Evolutionary conservation across 2,797 vertebrate genomes (phyloP).

Genomic region (Gadopsis marmoratus): DNA sequence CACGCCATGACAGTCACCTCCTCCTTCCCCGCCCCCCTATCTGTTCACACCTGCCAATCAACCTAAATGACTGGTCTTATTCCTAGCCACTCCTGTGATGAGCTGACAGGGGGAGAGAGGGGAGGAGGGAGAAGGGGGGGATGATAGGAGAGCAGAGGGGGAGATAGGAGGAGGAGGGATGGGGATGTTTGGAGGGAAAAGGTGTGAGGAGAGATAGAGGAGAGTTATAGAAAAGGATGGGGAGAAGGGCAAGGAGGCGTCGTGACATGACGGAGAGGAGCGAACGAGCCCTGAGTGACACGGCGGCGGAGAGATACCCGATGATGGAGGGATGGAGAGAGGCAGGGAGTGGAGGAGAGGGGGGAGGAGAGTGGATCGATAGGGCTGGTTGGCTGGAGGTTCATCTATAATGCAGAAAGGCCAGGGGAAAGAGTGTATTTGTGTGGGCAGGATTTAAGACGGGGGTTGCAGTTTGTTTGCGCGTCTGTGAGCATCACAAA

Average conservation of each 20-base stretch:
- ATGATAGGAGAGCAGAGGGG: constrained; percentile 8
- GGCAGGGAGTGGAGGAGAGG: constrained; percentile 2
- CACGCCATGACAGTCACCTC: constrained; percentile 57
- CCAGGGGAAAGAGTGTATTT: constrained; percentile 50
- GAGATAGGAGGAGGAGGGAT: neutral
- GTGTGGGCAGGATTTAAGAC: constrained; percentile 64
- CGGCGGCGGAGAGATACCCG: constrained; percentile 45
- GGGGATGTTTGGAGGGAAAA: constrained; percentile 46
- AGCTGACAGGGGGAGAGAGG: constrained; percentile 36
- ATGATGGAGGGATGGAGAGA: constrained; percentile 51
- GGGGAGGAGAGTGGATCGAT: constrained; percentile 62
- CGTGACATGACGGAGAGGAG: constrained; percentile 56
- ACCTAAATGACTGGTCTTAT: constrained; percentile 51
- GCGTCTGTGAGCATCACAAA: constrained; percentile 15
- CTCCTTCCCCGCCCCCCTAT: constrained; percentile 45
- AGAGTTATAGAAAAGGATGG: constrained; percentile 66
- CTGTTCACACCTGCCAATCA: constrained; percentile 69
- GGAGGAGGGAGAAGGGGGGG: neutral
- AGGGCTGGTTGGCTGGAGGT: constrained; percentile 59
- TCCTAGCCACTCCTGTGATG: constrained; percentile 55
- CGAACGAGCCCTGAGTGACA: constrained; percentile 67
- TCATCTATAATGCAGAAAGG: constrained; percentile 82
- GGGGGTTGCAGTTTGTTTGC: constrained; percentile 42
- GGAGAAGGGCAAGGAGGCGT: constrained; percentile 20
- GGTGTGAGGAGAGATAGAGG: constrained; percentile 66